Evolutionary conservation across 2,797 vertebrate genomes (phyloP).

Genomic region (Tympanoctomys barrerae): DNA sequence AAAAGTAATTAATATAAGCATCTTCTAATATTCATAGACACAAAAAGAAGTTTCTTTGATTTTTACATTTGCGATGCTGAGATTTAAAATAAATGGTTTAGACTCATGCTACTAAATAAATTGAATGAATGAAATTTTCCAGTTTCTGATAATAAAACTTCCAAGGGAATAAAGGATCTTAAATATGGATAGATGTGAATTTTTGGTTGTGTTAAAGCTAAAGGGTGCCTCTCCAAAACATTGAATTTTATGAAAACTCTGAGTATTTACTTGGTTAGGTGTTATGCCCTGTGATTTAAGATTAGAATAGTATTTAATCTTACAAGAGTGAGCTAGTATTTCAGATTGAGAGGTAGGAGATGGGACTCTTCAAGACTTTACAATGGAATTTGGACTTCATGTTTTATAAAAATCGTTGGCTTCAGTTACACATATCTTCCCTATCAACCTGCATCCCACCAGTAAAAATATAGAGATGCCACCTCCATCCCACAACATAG

Average conservation of each 20-base stretch:
- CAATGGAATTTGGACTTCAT: slow-evolving; percentile 24
- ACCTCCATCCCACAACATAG: not conserved
- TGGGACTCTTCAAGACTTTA: not conserved
- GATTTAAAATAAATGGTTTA: not conserved
- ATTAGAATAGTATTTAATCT: not conserved
- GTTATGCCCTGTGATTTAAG: not conserved
- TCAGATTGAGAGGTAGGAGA: not conserved
- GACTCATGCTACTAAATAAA: slow-evolving; percentile 9
- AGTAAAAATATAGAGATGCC: not conserved
- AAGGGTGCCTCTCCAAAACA: not conserved
- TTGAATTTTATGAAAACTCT: not conserved
- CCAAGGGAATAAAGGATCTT: not conserved
- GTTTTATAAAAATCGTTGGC: not conserved
- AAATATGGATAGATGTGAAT: slow-evolving; percentile 7
- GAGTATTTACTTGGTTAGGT: not conserved
- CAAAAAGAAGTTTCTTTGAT: not conserved
- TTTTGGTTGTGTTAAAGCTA: slow-evolving; percentile 17
- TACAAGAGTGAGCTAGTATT: not conserved
- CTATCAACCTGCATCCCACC: not conserved
- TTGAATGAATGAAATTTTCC: not conserved
- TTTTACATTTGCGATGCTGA: slow-evolving; percentile 4
- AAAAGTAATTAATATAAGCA: not conserved
- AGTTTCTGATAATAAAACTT: slow-evolving; percentile 17
- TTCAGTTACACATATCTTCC: not conserved
- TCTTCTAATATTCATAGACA: not conserved